Percentiles rank a stretch among this genome's conserved stretches.
Conservation (phyloP, 2,113 vertebrate genomes). For the Eurypyga helias region DNA sequence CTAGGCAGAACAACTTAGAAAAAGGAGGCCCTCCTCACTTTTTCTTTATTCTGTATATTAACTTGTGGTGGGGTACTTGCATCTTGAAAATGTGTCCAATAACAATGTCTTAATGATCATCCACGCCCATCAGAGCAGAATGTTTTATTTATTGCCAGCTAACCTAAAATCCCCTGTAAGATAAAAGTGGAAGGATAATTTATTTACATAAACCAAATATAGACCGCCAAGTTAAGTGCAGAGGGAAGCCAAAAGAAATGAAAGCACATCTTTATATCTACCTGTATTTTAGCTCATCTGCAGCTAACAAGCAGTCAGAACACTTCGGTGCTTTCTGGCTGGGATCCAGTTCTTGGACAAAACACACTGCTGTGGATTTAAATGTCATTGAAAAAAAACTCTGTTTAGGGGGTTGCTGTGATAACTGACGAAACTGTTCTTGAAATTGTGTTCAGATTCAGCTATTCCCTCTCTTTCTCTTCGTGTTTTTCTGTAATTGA, state of each 20-base stretch:
- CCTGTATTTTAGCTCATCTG: not conserved
- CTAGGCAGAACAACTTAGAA: not conserved
- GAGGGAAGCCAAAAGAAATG: not conserved
- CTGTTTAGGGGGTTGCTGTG: not conserved
- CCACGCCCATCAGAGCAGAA: not conserved
- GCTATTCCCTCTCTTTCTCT: not conserved
- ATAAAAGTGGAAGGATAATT: not conserved
- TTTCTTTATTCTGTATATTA: not conserved
- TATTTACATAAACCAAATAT: not conserved
- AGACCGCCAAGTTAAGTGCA: not conserved
- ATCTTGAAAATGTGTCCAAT: not conserved
- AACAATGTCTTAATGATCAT: not conserved
- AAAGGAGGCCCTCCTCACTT: not conserved
- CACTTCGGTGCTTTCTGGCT: not conserved
- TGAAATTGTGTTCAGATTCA: not conserved
- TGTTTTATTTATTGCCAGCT: not conserved
- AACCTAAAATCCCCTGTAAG: not conserved
- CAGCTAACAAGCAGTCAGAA: not conserved
- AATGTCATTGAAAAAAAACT: not conserved
- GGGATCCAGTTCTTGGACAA: not conserved
- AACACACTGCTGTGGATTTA: not conserved
- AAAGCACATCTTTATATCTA: not conserved
- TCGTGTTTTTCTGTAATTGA: not conserved
- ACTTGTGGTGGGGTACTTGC: not conserved
- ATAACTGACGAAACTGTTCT: not conserved